These are phyloP conservation scores for Apomyelois bistriatella DNA, from an alignment of 2,888 invertebrate genomes.

Conservation along the genomic window DNA sequence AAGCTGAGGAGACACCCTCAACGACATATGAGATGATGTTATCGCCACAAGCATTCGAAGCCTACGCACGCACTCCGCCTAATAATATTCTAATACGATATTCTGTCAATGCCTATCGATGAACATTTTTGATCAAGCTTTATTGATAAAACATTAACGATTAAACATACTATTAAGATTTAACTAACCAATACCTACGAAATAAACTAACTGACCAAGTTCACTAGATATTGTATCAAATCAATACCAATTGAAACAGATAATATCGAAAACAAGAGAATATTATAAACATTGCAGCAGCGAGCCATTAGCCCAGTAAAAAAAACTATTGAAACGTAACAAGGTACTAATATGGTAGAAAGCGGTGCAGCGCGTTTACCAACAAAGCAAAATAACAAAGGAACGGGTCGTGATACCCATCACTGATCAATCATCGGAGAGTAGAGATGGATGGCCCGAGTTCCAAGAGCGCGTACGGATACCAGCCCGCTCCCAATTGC, in stretches of 20 bases:
- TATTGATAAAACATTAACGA: neutral
- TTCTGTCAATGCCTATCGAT: slow-evolving; percentile 46
- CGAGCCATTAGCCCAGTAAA: slow-evolving; percentile 59
- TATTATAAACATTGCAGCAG: slow-evolving; percentile 40
- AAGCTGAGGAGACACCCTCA: slow-evolving; percentile 66
- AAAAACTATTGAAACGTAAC: slow-evolving; percentile 65
- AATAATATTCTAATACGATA: slow-evolving; percentile 39
- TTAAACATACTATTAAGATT: neutral
- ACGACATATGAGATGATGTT: slow-evolving; percentile 58
- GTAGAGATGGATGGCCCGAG: slow-evolving; percentile 73
- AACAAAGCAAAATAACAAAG: slow-evolving; percentile 69
- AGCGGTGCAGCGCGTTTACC: slow-evolving; percentile 60
- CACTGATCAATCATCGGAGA: slow-evolving; percentile 69
- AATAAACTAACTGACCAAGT: neutral
- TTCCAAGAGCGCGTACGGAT: slow-evolving; percentile 62
- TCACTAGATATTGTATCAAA: neutral
- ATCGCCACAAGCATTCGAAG: slow-evolving; percentile 57
- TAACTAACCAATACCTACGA: neutral
- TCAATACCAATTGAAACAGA: neutral
- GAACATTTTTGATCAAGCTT: slow-evolving; percentile 31
- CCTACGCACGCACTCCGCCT: slow-evolving; percentile 64
- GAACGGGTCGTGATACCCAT: slow-evolving; percentile 71
- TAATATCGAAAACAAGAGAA: slow-evolving; percentile 18
- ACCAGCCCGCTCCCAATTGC: slow-evolving; percentile 57
- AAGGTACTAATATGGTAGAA: slow-evolving; percentile 61